Evolutionary conservation across 2,888 invertebrate genomes (phyloP).

Genomic region (Lamellibrachia satsuma): DNA sequence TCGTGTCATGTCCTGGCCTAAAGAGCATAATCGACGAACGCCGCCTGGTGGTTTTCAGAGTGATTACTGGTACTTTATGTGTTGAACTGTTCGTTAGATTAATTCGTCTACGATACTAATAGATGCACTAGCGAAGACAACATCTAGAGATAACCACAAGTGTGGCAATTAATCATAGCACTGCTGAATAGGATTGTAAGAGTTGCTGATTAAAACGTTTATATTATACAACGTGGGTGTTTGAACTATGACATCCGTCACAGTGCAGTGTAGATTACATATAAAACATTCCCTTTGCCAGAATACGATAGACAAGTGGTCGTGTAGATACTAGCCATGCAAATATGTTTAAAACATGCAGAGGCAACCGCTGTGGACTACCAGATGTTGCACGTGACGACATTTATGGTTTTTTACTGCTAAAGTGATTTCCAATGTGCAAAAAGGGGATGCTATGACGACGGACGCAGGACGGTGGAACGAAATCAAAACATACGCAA

Average conservation of each 20-base stretch:
- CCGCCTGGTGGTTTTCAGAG: neutral
- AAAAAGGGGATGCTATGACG: neutral
- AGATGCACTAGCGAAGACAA: neutral
- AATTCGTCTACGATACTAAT: neutral
- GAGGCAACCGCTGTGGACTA: too few species aligned
- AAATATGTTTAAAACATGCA: neutral
- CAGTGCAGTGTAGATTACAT: neutral
- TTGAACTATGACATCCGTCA: neutral
- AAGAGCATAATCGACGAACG: neutral
- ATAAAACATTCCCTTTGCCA: neutral
- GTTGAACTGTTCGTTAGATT: neutral
- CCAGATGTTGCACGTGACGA: neutral
- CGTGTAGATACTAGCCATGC: neutral
- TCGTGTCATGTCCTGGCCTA: neutral
- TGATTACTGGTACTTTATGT: too few species aligned
- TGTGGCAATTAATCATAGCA: neutral
- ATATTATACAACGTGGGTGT: neutral
- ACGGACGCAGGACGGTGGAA: neutral
- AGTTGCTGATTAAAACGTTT: neutral
- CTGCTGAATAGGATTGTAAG: neutral
- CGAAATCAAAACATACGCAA: too few species aligned
- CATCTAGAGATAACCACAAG: neutral
- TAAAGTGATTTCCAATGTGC: neutral
- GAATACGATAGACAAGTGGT: neutral
- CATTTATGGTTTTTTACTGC: neutral